These are phyloP conservation scores for Champsocephalus esox DNA, from an alignment of 2,797 vertebrate species.

Conservation along the genomic window DNA sequence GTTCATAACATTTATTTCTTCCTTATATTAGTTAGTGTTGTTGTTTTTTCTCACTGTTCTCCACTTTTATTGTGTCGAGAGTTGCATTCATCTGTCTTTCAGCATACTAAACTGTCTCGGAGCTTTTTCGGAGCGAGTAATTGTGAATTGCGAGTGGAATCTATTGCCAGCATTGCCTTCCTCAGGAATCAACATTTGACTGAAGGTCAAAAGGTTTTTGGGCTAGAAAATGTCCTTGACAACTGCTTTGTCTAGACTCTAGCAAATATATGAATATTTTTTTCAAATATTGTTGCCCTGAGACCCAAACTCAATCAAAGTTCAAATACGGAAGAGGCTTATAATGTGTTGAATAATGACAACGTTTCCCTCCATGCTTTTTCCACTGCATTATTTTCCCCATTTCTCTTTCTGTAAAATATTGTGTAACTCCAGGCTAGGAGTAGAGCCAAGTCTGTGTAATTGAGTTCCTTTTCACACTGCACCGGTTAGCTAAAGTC, in stretches of 20 bases:
- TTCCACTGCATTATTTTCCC: slow-evolving; percentile 32
- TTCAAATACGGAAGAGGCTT: slow-evolving; percentile 20
- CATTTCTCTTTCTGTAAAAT: slow-evolving; percentile 29
- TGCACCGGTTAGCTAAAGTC: slow-evolving; percentile 28
- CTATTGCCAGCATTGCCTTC: not conserved
- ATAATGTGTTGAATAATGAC: slow-evolving; percentile 28
- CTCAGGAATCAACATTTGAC: slow-evolving; percentile 25
- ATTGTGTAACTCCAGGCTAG: slow-evolving; percentile 22
- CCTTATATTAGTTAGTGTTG: not conserved
- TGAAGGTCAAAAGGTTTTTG: slow-evolving; percentile 21
- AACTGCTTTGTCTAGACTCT: slow-evolving; percentile 9
- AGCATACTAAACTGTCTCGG: not conserved
- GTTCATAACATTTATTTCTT: slow-evolving; percentile 27
- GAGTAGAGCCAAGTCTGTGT: slow-evolving; percentile 21
- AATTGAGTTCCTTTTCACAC: slow-evolving; percentile 37
- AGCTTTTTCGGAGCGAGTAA: not conserved
- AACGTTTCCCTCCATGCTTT: slow-evolving; percentile 19
- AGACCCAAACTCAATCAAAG: slow-evolving; percentile 26
- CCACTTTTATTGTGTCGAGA: not conserved
- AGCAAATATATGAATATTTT: not conserved
- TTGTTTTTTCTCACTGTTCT: not conserved
- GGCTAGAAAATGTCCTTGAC: not conserved
- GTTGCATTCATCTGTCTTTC: not conserved
- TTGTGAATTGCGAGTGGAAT: not conserved
- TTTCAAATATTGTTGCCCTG: slow-evolving; percentile 15